phyloP scores from a whole-genome alignment of 2,113 vertebrate genomes.

The Cynocephalus volans region DNA sequence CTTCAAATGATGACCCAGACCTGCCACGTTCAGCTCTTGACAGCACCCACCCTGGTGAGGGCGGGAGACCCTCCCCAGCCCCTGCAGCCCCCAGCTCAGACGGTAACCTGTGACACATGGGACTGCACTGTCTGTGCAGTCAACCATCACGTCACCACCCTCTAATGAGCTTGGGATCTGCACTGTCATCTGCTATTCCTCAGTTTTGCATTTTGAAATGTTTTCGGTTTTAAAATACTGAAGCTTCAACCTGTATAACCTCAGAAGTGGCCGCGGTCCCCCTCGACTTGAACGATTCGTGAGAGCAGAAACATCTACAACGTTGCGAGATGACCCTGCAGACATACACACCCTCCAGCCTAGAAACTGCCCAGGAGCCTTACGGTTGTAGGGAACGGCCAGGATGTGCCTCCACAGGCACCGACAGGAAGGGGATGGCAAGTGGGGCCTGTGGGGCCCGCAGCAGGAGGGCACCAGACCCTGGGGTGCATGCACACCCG shows the following conservation, averaged over 20 bases:
- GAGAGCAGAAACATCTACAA: neutral
- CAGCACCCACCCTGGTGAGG: fast-evolving
- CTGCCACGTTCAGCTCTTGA: fast-evolving
- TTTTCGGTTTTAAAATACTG: neutral
- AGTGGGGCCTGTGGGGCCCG: too few relatives aligned
- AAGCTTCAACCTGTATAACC: neutral
- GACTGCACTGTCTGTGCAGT: fast-evolving
- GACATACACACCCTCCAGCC: too few relatives aligned
- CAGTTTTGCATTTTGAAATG: neutral
- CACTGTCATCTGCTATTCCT: neutral
- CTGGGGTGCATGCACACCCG: too few relatives aligned
- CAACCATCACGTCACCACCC: fast-evolving
- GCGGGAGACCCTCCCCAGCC: too few relatives aligned
- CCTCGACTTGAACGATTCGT: neutral
- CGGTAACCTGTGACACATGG: fast-evolving
- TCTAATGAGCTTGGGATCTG: fast-evolving
- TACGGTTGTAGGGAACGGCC: neutral
- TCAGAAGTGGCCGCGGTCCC: too few relatives aligned
- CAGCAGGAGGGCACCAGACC: neutral
- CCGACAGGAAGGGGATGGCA: neutral
- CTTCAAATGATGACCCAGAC: fast-evolving
- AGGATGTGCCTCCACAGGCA: neutral
- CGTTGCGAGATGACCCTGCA: neutral
- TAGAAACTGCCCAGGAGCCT: neutral
- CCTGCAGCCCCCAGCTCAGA: too few relatives aligned